Evolutionary conservation across 2,113 vertebrate genomes (phyloP), one percentile per base, ranked within the genome.

Genomic region (Lophochroa leadbeateri): DNA sequence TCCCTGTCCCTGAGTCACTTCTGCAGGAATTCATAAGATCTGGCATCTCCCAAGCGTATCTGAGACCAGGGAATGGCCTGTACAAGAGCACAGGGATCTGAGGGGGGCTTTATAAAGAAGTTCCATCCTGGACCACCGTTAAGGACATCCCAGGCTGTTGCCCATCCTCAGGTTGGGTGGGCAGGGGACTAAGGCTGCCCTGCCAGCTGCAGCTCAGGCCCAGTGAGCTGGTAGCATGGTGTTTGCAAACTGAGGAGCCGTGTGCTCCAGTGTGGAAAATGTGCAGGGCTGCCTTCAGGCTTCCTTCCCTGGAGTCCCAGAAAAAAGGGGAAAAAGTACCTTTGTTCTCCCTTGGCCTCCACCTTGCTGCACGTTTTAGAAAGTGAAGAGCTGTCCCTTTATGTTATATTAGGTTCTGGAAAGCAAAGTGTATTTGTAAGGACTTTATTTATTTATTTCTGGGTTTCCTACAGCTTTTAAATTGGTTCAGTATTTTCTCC

Each of bases 1-100:
- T 97, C 91, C 44, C 84, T 94, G 79, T 75, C 82, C 46, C 68
- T 90, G 89, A 95, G 50, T 89, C 72, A 95, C 61, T 97, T 95
- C 37, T 86, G 61, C 46, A 96, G 77, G 87, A 96, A 94, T 96
- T 87, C 35, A 1, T 33, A 46, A 82, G 37, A 37, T 75, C 44
- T 80, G 55, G 31, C 37, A 67, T 82, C 17, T 92, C 41, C 46
- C 69, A 57, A 90, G 71, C 21, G 50, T 2, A 8, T 72, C 68
- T 70, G 27, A 79, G 61, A 70, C 37, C 23, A 65, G 15, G 23
- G 39, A 67, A 84, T 20, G 33, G 9, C n/a, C 25, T 81, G 29
- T 10, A 9, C 4, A 4, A 68, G 7, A 29, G 47, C 17, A 65
- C 21, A 57, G 24, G 8, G 44, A 13, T 23, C 39, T 71, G 47